These are phyloP conservation scores for Orchesella cincta DNA, from an alignment of 1,140 invertebrate species.

Conservation along the genomic window DNA sequence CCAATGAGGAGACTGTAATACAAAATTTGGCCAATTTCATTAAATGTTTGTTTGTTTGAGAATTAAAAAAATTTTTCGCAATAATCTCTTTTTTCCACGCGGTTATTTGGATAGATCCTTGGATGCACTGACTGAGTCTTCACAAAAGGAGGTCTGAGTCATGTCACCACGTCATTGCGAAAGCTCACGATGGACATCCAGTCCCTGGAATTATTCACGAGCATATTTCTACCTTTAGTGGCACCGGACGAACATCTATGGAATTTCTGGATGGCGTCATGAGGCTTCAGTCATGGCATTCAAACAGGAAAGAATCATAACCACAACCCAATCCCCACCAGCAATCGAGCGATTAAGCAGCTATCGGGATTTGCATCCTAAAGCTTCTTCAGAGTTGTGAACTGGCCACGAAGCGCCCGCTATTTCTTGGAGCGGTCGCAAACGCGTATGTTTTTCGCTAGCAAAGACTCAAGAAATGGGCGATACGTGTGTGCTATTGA, in stretches of 20 bases:
- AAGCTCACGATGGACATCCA: constrained; percentile 82
- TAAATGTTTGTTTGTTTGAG: constrained; percentile 43
- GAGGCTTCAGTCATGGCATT: constrained; percentile 69
- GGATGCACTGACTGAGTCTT: constrained; percentile 94
- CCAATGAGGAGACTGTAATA: too few species aligned
- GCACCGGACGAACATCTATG: constrained; percentile 90
- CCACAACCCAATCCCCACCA: constrained; percentile 94
- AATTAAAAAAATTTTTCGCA: too few species aligned
- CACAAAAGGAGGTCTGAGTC: constrained; percentile 87
- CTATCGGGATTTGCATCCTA: too few species aligned
- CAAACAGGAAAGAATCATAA: constrained; percentile 75
- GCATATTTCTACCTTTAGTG: constrained; percentile 75
- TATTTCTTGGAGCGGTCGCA: too few species aligned
- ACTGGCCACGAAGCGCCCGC: too few species aligned
- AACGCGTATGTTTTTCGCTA: too few species aligned
- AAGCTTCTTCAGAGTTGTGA: too few species aligned
- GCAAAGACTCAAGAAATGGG: too few species aligned
- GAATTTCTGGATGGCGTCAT: constrained; percentile 79
- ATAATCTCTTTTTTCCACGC: too few species aligned
- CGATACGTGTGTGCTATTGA: too few species aligned
- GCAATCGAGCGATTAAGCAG: too few species aligned
- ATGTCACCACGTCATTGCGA: constrained; percentile 98
- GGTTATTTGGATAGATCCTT: constrained; percentile 98
- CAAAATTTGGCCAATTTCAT: constrained; percentile 28
- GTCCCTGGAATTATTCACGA: constrained; percentile 96